These are phyloP conservation scores for Harpagifer antarcticus DNA, from an alignment of 2,797 vertebrate species.

Conservation along the genomic window DNA sequence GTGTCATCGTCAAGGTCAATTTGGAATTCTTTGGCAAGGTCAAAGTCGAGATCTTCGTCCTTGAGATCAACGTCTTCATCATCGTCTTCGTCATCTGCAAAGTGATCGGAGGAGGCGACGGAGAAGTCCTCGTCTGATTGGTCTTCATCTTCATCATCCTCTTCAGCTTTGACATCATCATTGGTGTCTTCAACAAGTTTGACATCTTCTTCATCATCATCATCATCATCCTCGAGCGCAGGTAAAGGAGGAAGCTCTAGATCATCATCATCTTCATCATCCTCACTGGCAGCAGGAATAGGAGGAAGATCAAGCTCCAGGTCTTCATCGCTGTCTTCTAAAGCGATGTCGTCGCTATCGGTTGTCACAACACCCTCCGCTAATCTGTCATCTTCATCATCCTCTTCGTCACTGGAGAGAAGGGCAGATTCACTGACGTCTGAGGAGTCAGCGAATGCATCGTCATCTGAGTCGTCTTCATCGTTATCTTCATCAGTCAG, in stretches of 20 bases:
- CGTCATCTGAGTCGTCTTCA: conserved; percentile 46
- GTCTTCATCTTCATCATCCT: neutral
- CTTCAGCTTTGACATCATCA: neutral
- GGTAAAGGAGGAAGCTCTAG: conserved; percentile 40
- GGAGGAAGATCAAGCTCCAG: conserved; percentile 49
- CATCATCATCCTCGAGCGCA: neutral
- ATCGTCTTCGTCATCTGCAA: conserved; percentile 76
- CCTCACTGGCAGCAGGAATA: conserved; percentile 30
- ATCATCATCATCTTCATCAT: conserved; percentile 47
- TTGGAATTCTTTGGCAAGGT: too few species aligned
- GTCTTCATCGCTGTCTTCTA: conserved; percentile 54
- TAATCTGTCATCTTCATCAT: conserved; percentile 61
- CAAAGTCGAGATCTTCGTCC: neutral
- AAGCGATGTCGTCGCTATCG: conserved; percentile 46
- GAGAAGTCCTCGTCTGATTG: conserved; percentile 63
- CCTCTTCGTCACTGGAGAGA: conserved; percentile 57
- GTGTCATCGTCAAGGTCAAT: conserved; percentile 19
- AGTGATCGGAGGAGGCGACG: conserved; percentile 69
- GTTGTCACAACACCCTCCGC: conserved; percentile 24
- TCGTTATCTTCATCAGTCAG: conserved; percentile 33
- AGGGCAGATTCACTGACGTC: conserved; percentile 45
- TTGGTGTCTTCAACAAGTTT: too few species aligned
- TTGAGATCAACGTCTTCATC: conserved; percentile 32
- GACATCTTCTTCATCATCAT: neutral
- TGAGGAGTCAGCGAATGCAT: conserved; percentile 48